Percentiles rank a stretch among this genome's conserved stretches.
These are phyloP conservation scores for Perizoma affinitatum DNA, from an alignment of 2,888 invertebrate species.

Conservation along the genomic window DNA sequence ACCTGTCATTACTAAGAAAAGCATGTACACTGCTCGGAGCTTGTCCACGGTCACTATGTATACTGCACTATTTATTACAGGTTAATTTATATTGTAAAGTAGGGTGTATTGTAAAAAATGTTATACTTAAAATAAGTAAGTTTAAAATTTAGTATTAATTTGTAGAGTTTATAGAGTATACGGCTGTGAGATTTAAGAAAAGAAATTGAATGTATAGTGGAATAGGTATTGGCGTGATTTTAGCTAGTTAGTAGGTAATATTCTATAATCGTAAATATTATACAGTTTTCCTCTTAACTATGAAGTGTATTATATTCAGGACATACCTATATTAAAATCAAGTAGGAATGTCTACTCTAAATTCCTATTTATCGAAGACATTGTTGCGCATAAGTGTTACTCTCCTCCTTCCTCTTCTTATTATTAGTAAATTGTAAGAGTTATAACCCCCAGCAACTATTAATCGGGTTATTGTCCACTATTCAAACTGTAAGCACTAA, in stretches of 20 bases:
- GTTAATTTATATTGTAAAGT: slow-evolving; percentile 14
- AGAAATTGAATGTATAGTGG: slow-evolving; percentile 14
- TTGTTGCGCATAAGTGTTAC: slow-evolving; percentile 15
- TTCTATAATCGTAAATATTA: neutral
- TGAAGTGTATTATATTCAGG: slow-evolving; percentile 4
- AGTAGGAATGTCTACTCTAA: neutral
- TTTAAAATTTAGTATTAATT: slow-evolving; percentile 22
- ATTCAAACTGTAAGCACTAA: slow-evolving; percentile 3
- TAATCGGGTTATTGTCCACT: slow-evolving; percentile 16
- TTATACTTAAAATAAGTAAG: slow-evolving; percentile 7
- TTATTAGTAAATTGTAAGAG: slow-evolving; percentile 14
- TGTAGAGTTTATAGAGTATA: slow-evolving; percentile 20
- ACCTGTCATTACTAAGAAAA: neutral
- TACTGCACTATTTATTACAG: slow-evolving; percentile 27
- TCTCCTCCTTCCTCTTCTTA: slow-evolving; percentile 13
- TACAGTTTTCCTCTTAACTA: neutral
- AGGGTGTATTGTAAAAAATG: slow-evolving; percentile 20
- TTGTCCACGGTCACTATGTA: slow-evolving; percentile 12
- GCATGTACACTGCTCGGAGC: slow-evolving; percentile 5
- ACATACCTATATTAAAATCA: slow-evolving; percentile 5
- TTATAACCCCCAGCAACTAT: slow-evolving; percentile 12
- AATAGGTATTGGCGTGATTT: neutral
- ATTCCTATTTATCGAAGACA: slow-evolving; percentile 14
- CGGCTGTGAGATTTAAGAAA: slow-evolving; percentile 61
- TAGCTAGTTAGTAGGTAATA: neutral